Evolutionary conservation across 2,888 invertebrate genomes (phyloP).

Genomic region (Hyles lineata): DNA sequence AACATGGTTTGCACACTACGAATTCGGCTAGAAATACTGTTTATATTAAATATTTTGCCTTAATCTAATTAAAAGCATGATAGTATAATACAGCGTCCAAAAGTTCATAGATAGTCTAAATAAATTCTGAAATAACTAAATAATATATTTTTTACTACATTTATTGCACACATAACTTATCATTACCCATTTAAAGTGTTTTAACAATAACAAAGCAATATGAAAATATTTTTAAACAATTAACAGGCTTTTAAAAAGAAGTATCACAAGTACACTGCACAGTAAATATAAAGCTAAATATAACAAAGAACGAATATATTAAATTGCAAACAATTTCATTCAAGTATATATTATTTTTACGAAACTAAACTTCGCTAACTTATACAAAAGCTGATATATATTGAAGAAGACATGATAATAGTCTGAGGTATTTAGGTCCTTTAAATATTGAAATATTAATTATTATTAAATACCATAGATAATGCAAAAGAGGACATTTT

Average conservation of each 20-base stretch:
- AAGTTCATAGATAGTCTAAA: slow-evolving; percentile 6
- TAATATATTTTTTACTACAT: slow-evolving; percentile 33
- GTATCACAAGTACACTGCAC: slow-evolving; percentile 44
- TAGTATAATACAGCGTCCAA: slow-evolving; percentile 6
- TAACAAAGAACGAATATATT: background rate
- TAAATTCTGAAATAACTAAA: background rate
- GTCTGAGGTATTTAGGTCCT: too few relatives aligned
- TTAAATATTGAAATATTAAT: too few relatives aligned
- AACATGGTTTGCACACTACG: too few relatives aligned
- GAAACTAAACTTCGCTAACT: background rate
- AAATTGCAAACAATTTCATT: background rate
- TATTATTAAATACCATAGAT: background rate
- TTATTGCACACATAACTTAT: slow-evolving; percentile 63
- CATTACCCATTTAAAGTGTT: slow-evolving; percentile 66
- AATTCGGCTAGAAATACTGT: too few relatives aligned
- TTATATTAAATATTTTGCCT: too few relatives aligned
- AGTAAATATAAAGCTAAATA: background rate
- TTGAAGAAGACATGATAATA: too few relatives aligned
- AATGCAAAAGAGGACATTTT: background rate
- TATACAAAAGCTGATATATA: background rate
- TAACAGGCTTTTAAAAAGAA: slow-evolving; percentile 37
- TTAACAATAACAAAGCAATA: slow-evolving; percentile 26
- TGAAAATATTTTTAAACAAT: slow-evolving; percentile 24
- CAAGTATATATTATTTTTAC: background rate
- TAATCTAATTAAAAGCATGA: background rate